phyloP scores from a whole-genome alignment of 2,888 invertebrate genomes.

The Eristalis intricaria region DNA sequence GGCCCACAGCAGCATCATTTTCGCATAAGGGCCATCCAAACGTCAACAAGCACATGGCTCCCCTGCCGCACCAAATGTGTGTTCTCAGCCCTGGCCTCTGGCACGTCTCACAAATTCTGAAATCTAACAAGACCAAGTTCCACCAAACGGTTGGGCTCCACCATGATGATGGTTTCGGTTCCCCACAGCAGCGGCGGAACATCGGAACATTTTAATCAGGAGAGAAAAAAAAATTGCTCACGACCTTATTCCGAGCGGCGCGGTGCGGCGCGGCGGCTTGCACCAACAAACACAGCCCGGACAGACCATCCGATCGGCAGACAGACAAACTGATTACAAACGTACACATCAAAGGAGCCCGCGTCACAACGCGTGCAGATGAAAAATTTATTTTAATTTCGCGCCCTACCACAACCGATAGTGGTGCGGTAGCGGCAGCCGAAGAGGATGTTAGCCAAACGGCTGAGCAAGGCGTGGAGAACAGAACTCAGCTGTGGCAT shows the following conservation, averaged over 20 bases:
- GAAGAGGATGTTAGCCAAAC: slow-evolving; percentile 34
- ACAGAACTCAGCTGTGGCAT: slow-evolving; percentile 65
- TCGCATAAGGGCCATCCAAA: slow-evolving; percentile 46
- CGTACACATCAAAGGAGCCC: slow-evolving; percentile 59
- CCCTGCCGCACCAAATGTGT: slow-evolving; percentile 1
- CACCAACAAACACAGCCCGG: slow-evolving; percentile 43
- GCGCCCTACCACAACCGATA: slow-evolving; percentile 38
- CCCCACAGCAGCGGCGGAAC: slow-evolving; percentile 5
- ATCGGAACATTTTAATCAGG: slow-evolving; percentile 59
- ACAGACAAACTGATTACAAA: slow-evolving; percentile 58
- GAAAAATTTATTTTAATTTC: slow-evolving; percentile 70
- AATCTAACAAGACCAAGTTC: slow-evolving; percentile 44
- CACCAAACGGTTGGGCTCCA: not conserved
- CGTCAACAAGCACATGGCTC: slow-evolving; percentile 17
- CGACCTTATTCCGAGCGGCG: slow-evolving; percentile 27
- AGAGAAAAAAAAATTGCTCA: slow-evolving; percentile 38
- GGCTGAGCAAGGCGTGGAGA: slow-evolving; percentile 28
- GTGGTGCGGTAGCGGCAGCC: not conserved
- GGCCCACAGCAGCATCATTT: slow-evolving; percentile 8
- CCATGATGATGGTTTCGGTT: not conserved
- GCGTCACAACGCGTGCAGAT: slow-evolving; percentile 62
- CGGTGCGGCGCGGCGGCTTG: slow-evolving; percentile 4
- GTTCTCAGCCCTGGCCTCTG: slow-evolving; percentile 38
- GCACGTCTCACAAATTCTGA: slow-evolving; percentile 50
- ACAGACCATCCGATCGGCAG: slow-evolving; percentile 40